Evolutionary conservation across 2,888 invertebrate species (phyloP).

Genomic region (Oxytorus armatus): DNA sequence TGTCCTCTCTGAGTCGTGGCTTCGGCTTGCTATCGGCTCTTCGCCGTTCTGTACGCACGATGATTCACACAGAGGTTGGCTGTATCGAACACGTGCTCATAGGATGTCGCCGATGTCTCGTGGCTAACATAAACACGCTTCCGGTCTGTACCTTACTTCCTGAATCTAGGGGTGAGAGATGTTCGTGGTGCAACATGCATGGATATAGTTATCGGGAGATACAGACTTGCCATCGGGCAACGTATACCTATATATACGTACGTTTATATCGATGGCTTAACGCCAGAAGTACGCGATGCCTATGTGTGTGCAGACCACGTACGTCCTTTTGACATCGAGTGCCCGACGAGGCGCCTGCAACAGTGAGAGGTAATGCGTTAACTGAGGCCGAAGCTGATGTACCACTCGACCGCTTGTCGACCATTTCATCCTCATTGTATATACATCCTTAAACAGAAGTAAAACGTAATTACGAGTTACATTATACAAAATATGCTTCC

Average conservation of each 20-base stretch:
- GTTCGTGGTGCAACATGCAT: conserved; percentile 55
- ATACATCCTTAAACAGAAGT: not conserved
- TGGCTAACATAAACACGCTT: conserved; percentile 72
- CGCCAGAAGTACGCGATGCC: not conserved
- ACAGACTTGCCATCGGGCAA: conserved; percentile 42
- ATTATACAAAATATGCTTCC: too few species aligned
- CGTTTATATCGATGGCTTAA: not conserved
- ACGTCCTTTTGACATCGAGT: conserved; percentile 11
- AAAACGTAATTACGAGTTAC: not conserved
- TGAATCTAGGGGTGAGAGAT: conserved; percentile 48
- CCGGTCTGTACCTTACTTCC: conserved; percentile 71
- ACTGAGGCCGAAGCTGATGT: not conserved
- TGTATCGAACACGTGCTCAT: conserved; percentile 71
- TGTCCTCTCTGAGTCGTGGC: not conserved
- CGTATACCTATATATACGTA: not conserved
- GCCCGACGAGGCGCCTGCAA: conserved; percentile 25
- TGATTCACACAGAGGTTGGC: conserved; percentile 57
- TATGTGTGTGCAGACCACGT: not conserved
- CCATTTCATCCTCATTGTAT: not conserved
- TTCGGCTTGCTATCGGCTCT: conserved; percentile 47
- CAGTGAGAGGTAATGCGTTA: conserved; percentile 13
- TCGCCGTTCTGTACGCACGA: conserved; percentile 12
- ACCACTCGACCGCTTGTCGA: not conserved
- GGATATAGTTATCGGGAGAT: conserved; percentile 60
- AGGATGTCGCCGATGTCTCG: conserved; percentile 72